phyloP scores from a whole-genome alignment of 2,888 invertebrate species.

The Drosophila mimetica region DNA sequence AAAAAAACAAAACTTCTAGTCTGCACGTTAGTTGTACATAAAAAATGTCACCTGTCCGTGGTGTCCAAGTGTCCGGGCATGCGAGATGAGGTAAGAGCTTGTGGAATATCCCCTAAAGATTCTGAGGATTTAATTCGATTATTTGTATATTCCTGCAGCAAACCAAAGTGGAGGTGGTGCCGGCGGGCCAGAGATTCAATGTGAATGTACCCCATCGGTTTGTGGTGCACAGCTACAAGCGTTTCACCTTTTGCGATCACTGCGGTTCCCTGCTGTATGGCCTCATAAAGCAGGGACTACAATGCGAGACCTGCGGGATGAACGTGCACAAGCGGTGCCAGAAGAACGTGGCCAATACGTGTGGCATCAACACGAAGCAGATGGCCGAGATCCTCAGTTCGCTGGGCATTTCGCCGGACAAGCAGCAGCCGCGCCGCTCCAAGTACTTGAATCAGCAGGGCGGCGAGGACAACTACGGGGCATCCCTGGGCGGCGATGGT shows the following conservation, averaged over 20 bases:
- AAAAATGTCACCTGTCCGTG: constrained; percentile 97
- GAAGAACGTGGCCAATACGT: constrained; percentile 99
- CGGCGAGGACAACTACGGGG: constrained; percentile 85
- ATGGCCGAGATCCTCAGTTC: constrained; percentile 97
- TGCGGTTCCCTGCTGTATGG: constrained; percentile 99
- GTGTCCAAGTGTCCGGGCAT: constrained; percentile 99
- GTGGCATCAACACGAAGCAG: constrained; percentile 98
- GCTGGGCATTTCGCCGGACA: constrained; percentile 96
- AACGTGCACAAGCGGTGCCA: constrained; percentile 99
- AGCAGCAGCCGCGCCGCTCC: constrained; percentile 89
- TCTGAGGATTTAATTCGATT: not conserved
- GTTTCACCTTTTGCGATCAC: constrained; percentile 99
- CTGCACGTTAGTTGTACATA: constrained; percentile 99
- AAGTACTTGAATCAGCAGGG: constrained; percentile 85
- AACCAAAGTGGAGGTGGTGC: constrained; percentile 87
- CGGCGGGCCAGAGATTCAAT: constrained; percentile 93
- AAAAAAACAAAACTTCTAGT: constrained; percentile 88
- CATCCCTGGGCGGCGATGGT: constrained; percentile 83
- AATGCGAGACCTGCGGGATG: constrained; percentile 98
- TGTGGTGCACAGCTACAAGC: constrained; percentile 97
- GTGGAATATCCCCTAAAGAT: not conserved
- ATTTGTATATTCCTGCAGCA: constrained; percentile 64
- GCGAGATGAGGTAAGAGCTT: constrained; percentile 90
- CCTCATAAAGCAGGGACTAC: constrained; percentile 97
- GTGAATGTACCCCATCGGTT: constrained; percentile 99